Conservation (phyloP, 2,797 vertebrate genomes). For the Picus viridis region DNA sequence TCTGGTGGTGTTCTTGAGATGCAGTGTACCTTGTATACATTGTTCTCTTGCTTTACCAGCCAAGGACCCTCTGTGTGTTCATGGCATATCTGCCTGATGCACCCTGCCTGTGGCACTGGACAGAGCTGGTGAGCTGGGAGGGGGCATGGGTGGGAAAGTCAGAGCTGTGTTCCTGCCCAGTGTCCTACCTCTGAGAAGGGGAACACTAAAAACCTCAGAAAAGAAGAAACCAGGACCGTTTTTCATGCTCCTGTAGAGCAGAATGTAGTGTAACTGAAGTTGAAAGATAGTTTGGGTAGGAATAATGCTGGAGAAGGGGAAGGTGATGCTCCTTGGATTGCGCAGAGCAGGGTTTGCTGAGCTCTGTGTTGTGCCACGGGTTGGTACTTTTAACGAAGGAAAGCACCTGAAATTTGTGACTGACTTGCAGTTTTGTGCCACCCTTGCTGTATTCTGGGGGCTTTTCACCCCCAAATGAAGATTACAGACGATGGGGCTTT, state of each 20-base stretch:
- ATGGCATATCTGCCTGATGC: background rate
- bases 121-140: background rate
- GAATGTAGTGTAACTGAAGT: background rate
- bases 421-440: background rate
- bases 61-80: rapidly evolving
- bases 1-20: background rate
- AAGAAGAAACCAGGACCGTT: background rate
- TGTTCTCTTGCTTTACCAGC: background rate
- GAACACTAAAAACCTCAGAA: background rate
- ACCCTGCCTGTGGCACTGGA: background rate
- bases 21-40: background rate
- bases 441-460: background rate
- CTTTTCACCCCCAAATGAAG: background rate
- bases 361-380: background rate
- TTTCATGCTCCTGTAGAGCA: background rate
- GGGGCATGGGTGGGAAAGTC: background rate
- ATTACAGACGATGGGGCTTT: background rate
- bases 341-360: background rate
- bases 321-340: rapidly evolving
- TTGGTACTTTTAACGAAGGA: background rate
- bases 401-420: background rate
- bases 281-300: background rate
- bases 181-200: background rate
- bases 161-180: background rate
- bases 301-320: background rate